Percentiles rank a stretch among this genome's conserved stretches.
These are phyloP conservation scores for Pampusana beccarii DNA, from an alignment of 2,113 vertebrate species.

Conservation along the genomic window DNA sequence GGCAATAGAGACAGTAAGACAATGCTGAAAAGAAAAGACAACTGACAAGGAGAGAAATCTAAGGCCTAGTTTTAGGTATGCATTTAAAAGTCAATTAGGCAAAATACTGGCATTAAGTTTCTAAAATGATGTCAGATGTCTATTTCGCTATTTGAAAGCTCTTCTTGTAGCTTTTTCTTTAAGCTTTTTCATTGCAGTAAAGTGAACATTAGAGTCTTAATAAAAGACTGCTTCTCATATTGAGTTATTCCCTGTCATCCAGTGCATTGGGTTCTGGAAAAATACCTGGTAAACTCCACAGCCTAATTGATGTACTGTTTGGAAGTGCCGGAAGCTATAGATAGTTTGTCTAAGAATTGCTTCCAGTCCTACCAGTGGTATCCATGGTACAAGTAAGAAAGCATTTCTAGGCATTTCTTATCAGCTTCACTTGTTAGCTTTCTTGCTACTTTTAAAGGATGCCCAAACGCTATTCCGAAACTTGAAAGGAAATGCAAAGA, in stretches of 20 bases:
- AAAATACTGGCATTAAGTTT: constrained; percentile 4
- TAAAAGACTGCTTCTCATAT: background rate
- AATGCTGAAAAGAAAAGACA: background rate
- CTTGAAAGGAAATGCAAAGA: constrained; percentile 45
- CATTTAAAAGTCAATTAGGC: constrained; percentile 48
- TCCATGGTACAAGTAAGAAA: background rate
- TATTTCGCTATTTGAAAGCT: constrained; percentile 4
- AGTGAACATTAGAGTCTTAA: background rate
- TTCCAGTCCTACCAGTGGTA: constrained; percentile 1
- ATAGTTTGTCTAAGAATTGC: constrained; percentile 4
- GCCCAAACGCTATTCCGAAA: background rate
- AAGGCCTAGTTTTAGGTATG: constrained; percentile 2
- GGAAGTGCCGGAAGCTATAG: background rate
- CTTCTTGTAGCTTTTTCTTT: background rate
- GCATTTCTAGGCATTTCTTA: background rate
- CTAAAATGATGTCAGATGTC: constrained; percentile 33
- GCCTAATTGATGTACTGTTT: background rate
- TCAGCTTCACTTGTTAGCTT: background rate
- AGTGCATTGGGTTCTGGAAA: background rate
- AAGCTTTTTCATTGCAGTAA: background rate
- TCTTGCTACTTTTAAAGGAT: constrained; percentile 33
- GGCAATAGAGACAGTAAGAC: background rate
- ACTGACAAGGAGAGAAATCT: background rate
- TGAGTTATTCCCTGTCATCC: background rate
- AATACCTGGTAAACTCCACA: background rate